A percentile compares a stretch with the other conserved stretches of the same genome.
Evolutionary conservation across 92 coral and sea anemone genomes (phyloP).

Genomic region (Phenganax stokvisi): DNA sequence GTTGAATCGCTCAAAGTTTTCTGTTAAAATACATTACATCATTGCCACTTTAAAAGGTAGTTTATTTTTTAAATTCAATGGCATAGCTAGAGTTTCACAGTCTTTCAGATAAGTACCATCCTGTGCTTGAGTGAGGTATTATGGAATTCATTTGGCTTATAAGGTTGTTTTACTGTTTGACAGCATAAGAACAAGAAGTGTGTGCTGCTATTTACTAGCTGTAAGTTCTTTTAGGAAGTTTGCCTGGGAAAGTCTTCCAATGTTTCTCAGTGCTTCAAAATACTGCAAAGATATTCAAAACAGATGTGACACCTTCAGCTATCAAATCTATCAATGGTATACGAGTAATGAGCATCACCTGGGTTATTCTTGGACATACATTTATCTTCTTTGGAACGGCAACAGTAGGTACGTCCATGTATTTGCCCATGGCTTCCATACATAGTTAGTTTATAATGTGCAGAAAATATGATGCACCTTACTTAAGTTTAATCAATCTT

Average conservation of each 20-base stretch:
- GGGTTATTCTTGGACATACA: conserved; percentile 80
- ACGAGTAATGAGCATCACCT: conserved; percentile 83
- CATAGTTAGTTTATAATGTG: not conserved
- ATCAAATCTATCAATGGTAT: conserved; percentile 82
- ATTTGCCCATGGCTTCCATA: not conserved
- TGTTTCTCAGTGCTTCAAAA: conserved; percentile 74
- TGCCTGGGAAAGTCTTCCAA: conserved; percentile 42
- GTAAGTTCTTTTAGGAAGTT: not conserved
- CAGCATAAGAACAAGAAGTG: not conserved
- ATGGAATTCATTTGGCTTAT: too few species aligned
- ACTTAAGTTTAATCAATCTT: not conserved
- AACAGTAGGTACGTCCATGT: too few species aligned
- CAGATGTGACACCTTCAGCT: conserved; percentile 67
- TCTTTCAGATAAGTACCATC: too few species aligned
- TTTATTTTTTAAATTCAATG: not conserved
- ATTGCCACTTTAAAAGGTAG: not conserved
- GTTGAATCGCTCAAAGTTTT: not conserved
- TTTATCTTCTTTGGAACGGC: not conserved
- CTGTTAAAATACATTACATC: not conserved
- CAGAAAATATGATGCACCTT: not conserved
- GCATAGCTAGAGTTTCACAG: too few species aligned
- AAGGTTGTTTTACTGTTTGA: not conserved
- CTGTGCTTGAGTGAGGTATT: too few species aligned
- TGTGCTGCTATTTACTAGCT: not conserved
- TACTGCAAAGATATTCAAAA: conserved; percentile 65